Evolutionary conservation across 2,797 vertebrate genomes (phyloP), one percentile per base, ranked within the genome.

Genomic region (Cyprinella venusta): DNA sequence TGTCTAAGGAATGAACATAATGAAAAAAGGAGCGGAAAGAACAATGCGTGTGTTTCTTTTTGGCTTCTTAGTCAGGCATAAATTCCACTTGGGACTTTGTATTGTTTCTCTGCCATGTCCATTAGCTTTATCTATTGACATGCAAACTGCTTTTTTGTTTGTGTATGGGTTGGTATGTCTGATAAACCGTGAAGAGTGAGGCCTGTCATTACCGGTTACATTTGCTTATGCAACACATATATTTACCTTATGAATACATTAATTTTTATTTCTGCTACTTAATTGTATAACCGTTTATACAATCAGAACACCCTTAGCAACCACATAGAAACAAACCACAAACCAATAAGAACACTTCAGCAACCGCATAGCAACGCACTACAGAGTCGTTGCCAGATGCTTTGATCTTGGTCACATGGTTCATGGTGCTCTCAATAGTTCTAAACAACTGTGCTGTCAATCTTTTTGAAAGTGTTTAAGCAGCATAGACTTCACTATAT

Each of bases 1-100:
- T 85, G 85, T 81, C 78, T 36, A 75, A 61, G 21, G 68, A 88
- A 79, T 84, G 86, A 83, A 83, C 76, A 76, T 81, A 90, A 88
- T 78, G 87, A 77, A 65, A 65, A 86, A 75, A 54, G 26, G n/a
- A 86, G 71, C 2, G 19, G 45, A 70, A 76, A 81, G 38, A 84
- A 61, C 85, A 68, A 79, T 67, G 82, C 79, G 69, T 61, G 19
- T 33, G 7, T 83, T 18, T 54, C 84, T 85, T 85, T 85, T 38
- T 80, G 69, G 75, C 70, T 80, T 3, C 72, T 38, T 74, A 75
- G 33, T 65, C 38, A 64, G n/a, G 50, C 52, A 85, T 76, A 87
- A 77, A 70, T 59, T 76, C 18, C 30, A 63, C 86, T 84, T 83
- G 84, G 84, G 81, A 59, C 67, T 76, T 72, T 79, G 45, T 24